A percentile compares a stretch with the other conserved stretches of the same genome.
Conservation (phyloP, 2,797 vertebrate species). For the Enteromius paludinosus region DNA sequence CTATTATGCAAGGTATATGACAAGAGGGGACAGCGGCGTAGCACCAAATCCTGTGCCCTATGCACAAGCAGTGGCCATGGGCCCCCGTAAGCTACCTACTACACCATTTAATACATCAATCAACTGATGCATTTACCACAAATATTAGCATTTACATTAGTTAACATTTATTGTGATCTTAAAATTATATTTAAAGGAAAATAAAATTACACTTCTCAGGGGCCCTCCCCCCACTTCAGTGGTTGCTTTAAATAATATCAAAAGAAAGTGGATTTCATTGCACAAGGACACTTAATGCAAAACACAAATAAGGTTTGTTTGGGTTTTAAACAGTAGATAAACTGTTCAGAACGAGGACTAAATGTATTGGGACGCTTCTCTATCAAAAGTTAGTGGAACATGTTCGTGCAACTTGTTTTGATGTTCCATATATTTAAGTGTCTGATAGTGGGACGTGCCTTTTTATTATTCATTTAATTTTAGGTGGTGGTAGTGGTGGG, state of each 20-base stretch:
- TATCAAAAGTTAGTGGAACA: not conserved
- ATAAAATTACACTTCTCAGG: too few species aligned
- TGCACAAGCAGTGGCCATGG: too few species aligned
- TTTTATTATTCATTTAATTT: not conserved
- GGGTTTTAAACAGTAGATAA: not conserved
- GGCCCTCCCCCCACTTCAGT: too few species aligned
- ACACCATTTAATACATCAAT: too few species aligned
- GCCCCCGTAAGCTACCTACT: too few species aligned
- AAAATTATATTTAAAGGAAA: too few species aligned
- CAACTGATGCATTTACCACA: too few species aligned
- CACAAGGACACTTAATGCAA: not conserved
- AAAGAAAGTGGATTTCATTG: not conserved
- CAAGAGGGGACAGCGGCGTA: conserved; percentile 8
- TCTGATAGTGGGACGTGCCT: not conserved
- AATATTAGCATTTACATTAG: too few species aligned
- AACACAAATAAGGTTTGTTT: not conserved
- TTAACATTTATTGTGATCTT: too few species aligned
- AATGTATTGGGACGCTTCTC: too few species aligned
- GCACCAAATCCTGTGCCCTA: too few species aligned
- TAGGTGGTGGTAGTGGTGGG: too few species aligned
- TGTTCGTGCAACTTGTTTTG: not conserved
- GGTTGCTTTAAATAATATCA: not conserved
- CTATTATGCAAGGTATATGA: conserved; percentile 47
- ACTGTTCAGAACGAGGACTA: not conserved
- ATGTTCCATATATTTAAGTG: not conserved